Percentiles rank a stretch among this genome's conserved stretches.
Conservation (phyloP, 2,113 vertebrate genomes). For the Strix uralensis region DNA sequence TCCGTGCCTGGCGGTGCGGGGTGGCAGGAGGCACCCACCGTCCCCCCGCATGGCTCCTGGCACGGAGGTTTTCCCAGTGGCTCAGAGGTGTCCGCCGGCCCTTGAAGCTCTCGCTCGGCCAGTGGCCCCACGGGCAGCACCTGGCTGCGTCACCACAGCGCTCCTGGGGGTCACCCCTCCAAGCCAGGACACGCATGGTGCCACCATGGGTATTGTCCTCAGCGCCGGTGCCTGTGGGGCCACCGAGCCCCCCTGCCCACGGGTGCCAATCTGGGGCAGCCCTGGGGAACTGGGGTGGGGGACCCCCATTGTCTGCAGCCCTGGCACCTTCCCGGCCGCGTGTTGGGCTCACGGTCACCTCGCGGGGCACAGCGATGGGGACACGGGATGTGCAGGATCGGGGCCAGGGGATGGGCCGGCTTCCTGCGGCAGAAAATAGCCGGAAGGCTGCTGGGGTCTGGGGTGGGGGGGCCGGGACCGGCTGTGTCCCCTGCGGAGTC, state of each 20-base stretch:
- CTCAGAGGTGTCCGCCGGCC: background rate
- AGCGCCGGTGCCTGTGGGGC: background rate
- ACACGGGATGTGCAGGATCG: slow-evolving; percentile 11
- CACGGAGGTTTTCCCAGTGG: background rate
- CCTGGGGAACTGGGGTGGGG: no score
- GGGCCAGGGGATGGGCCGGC: background rate
- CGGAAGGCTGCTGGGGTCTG: background rate
- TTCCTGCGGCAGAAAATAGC: slow-evolving; percentile 52
- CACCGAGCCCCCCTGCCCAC: background rate
- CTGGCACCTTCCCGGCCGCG: background rate
- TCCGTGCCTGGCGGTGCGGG: accelerated
- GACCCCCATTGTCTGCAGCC: background rate
- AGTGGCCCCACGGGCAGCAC: background rate
- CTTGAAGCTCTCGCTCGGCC: accelerated
- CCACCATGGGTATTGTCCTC: background rate
- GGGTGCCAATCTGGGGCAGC: background rate
- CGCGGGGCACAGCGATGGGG: accelerated
- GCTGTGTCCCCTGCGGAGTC: background rate
- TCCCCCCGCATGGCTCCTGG: accelerated
- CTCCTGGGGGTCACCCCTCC: background rate
- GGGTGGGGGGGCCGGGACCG: background rate
- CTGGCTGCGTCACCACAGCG: background rate
- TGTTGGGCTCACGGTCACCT: accelerated
- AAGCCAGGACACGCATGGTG: background rate
- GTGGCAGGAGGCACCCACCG: background rate